Evolutionary conservation across 2,797 vertebrate species (phyloP).

Genomic region (Chelonia mydas): DNA sequence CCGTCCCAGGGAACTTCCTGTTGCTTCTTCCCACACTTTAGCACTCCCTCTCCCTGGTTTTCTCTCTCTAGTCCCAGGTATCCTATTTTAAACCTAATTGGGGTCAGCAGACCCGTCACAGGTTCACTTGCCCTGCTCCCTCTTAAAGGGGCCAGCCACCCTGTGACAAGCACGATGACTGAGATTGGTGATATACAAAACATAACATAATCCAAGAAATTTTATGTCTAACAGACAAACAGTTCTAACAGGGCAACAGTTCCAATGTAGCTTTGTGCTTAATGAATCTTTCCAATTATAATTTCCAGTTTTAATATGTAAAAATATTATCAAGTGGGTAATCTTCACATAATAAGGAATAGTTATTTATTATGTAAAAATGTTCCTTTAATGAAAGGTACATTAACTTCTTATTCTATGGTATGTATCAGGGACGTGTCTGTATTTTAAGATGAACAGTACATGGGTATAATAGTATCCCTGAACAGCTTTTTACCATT

Average conservation of each 20-base stretch:
- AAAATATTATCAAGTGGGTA: background rate
- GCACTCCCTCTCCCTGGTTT: background rate
- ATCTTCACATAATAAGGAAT: background rate
- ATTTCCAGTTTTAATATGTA: background rate
- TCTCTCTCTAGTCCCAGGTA: background rate
- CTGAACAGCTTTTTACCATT: background rate
- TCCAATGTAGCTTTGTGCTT: background rate
- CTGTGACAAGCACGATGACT: background rate
- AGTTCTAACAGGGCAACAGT: background rate
- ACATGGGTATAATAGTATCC: background rate
- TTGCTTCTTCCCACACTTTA: background rate
- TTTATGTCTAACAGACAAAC: background rate
- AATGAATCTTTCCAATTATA: background rate
- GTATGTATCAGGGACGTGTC: background rate
- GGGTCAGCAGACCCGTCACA: background rate
- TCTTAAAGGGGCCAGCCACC: background rate
- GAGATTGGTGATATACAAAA: background rate
- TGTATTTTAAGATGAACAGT: background rate
- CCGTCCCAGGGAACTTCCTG: background rate
- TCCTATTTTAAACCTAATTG: background rate
- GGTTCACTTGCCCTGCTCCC: background rate
- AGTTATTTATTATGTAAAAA: background rate
- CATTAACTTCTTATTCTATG: background rate
- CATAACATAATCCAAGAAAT: background rate
- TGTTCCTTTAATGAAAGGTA: background rate